Conservation (phyloP, 1,140 invertebrate species). For the Andrena cerasifolii region DNA sequence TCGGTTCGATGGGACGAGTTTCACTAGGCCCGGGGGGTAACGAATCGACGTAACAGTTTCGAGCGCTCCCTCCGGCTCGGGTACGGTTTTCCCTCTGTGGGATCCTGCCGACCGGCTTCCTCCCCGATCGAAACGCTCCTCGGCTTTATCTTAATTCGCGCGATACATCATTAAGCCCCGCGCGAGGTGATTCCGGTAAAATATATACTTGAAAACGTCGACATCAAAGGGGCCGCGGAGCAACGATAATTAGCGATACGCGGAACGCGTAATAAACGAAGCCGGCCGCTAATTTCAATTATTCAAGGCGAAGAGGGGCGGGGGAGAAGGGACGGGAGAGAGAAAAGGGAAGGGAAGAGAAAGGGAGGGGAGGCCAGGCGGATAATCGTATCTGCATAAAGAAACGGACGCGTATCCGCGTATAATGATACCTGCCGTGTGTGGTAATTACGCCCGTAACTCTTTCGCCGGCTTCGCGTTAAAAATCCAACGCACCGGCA, state of each 20-base stretch:
- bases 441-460: constrained; percentile 54
- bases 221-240: constrained; percentile 40
- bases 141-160: constrained; percentile 52
- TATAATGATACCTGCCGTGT: constrained; percentile 55
- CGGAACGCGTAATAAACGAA: constrained; percentile 54
- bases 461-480: constrained; percentile 48
- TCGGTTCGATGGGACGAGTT: constrained; percentile 42
- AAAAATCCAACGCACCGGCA: constrained; percentile 35
- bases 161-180: constrained; percentile 52
- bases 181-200: constrained; percentile 45
- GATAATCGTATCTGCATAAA: constrained; percentile 55
- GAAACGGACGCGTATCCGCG: constrained; percentile 46
- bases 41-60: constrained; percentile 22
- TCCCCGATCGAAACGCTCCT: background rate
- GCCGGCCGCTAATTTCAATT: constrained; percentile 52
- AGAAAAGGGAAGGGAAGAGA: constrained; percentile 72
- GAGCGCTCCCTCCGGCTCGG: constrained; percentile 23
- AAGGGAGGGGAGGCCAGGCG: constrained; percentile 51
- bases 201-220: constrained; percentile 37
- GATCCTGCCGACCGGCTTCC: background rate
- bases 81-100: constrained; percentile 19
- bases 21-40: constrained; percentile 8
- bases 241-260: constrained; percentile 54
- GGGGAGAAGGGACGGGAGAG: constrained; percentile 8
- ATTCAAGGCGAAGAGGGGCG: constrained; percentile 3